Evolutionary conservation across 1,140 invertebrate species (phyloP), one percentile per base, ranked within the genome.

Genomic region (Fopius arisanus): DNA sequence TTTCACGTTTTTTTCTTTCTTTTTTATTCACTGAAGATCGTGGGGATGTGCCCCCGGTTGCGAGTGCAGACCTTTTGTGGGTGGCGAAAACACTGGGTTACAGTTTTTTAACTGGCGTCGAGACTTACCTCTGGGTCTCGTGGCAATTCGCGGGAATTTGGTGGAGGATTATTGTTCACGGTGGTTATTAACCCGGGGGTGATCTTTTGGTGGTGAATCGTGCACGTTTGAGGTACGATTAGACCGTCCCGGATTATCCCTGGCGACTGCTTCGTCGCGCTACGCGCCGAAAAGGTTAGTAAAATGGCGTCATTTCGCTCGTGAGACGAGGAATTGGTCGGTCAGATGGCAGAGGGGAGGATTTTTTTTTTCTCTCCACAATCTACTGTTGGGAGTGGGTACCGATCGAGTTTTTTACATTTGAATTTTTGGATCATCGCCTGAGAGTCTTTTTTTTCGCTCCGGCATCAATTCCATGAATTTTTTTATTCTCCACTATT

Each of bases 251-350:
- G 59, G 21, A 66, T 40, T 63, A 65, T 66, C 23, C 37, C 33
- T 65, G 26, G 21, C 43, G 68, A 76, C 48, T 70, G 33, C 72
- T 76, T 66, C 78, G 75, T 72, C 80, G 77, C 75, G 80, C 78
- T 83, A 82, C 85, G 84, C 84, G 83, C 84, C 83, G 83, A 83
- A 84, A 83, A 86, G 87, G 87, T 88, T 89, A 88, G 81, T 87
- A 88, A 88, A 88, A 88, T 89, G 87, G 87, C 87, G 87, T 84
- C 84, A 77, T 77, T 73, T 43, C 73, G 48, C 9, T 19, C 7
- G 2, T 59, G 54, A 26, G 54, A 12, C 54, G 7, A 26, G 1
- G 23, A 59, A 4, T 59, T 59, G 19, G 19, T 28, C 1, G 6
- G 10, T 12, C 19, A 12, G 54, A 59, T 26, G 54, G 54, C 21